These are phyloP conservation scores for Phyllopteryx taeniolatus DNA, from an alignment of 2,113 vertebrate species.

Conservation along the genomic window DNA sequence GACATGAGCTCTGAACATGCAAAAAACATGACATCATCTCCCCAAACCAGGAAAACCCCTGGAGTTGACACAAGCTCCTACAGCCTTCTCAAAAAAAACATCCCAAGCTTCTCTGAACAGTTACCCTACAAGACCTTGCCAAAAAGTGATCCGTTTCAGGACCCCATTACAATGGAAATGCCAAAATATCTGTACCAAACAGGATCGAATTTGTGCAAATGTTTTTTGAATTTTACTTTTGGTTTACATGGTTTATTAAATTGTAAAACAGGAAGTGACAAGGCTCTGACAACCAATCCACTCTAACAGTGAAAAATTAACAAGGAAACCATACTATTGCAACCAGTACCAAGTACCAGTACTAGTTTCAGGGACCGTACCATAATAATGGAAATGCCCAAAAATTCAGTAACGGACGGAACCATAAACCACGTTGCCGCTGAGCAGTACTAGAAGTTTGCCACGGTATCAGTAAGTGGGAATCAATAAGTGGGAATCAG, in stretches of 20 bases:
- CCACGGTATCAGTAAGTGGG: not conserved
- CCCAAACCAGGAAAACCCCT: not conserved
- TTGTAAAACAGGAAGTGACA: too few relatives aligned
- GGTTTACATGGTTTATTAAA: too few relatives aligned
- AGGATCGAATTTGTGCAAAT: not conserved
- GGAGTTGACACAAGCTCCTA: not conserved
- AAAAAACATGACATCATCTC: not conserved
- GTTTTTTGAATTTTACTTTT: not conserved
- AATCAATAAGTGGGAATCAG: not conserved
- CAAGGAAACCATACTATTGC: not conserved
- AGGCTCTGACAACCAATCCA: not conserved
- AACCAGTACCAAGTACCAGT: not conserved
- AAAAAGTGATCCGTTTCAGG: not conserved
- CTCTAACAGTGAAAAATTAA: not conserved
- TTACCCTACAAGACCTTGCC: not conserved
- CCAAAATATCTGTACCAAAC: not conserved
- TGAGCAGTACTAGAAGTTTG: not conserved
- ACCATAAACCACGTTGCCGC: not conserved
- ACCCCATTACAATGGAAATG: not conserved
- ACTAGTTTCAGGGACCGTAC: not conserved
- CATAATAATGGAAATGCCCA: not conserved
- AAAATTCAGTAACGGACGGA: not conserved
- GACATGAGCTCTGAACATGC: not conserved
- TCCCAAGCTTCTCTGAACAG: not conserved
- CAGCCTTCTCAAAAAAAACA: not conserved